A percentile compares a stretch with the other conserved stretches of the same genome.
Evolutionary conservation across 2,888 invertebrate genomes (phyloP).

Genomic region (Pristionchus maxplancki): DNA sequence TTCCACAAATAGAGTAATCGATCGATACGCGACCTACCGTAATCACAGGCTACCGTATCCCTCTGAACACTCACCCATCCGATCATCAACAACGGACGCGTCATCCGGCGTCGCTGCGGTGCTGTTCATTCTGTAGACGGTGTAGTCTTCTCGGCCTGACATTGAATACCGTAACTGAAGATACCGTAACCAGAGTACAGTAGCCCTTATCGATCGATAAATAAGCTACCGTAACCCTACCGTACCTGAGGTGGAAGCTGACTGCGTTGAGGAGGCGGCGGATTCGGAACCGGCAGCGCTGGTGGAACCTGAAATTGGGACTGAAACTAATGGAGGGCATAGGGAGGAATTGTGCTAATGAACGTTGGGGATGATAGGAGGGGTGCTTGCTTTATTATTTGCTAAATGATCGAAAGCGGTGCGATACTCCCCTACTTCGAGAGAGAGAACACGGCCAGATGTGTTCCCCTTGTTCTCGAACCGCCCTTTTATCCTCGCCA

Average conservation of each 20-base stretch:
- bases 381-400: too few species aligned
- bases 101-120: constrained; percentile 26
- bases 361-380: too few species aligned
- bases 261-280: constrained; percentile 12
- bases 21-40: too few species aligned
- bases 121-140: constrained; percentile 41
- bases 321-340: too few species aligned
- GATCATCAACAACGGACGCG: neutral
- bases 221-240: neutral
- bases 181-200: neutral
- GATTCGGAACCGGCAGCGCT: constrained; percentile 48
- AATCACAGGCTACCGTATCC: too few species aligned
- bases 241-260: constrained; percentile 1
- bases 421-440: too few species aligned
- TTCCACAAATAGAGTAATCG: too few species aligned
- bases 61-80: constrained; percentile 12
- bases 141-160: constrained; percentile 5
- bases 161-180: neutral
- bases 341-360: too few species aligned
- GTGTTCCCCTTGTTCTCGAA: neutral
- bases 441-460: neutral
- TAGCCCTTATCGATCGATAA: too few species aligned
- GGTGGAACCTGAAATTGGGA: neutral
- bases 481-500: constrained; percentile 10
- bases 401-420: too few species aligned